Conservation (phyloP, 2,888 invertebrate species). For the Arrhopalites spinosus region DNA sequence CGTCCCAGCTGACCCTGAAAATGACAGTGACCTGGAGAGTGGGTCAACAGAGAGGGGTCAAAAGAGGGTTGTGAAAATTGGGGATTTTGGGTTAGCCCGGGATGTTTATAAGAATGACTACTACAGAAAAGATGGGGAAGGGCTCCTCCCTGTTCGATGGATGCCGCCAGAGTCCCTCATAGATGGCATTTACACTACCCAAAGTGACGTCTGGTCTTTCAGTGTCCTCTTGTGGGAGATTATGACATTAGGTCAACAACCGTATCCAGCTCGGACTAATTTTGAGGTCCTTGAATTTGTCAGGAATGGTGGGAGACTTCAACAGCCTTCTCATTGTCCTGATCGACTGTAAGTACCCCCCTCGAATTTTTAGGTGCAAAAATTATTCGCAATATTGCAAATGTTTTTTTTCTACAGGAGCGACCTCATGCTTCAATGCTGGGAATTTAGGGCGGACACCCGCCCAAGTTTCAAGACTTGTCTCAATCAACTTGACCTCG, state of each 20-base stretch:
- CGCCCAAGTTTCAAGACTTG: conserved; percentile 87
- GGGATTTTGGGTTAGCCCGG: conserved; percentile 94
- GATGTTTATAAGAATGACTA: conserved; percentile 98
- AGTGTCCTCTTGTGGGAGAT: conserved; percentile 96
- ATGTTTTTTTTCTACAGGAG: conserved; percentile 66
- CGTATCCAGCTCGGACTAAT: conserved; percentile 92
- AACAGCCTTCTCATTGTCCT: conserved; percentile 49
- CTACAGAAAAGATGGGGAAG: conserved; percentile 85
- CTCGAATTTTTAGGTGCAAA: background rate
- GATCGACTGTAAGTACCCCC: conserved; percentile 66
- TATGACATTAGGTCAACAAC: conserved; percentile 92
- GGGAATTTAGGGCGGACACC: conserved; percentile 80
- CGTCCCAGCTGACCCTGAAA: background rate
- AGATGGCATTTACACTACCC: conserved; percentile 94
- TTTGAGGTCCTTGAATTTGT: conserved; percentile 90
- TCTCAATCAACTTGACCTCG: conserved; percentile 67
- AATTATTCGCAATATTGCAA: background rate
- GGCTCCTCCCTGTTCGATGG: conserved; percentile 90
- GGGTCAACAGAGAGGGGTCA: background rate
- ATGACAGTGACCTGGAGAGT: conserved; percentile 52
- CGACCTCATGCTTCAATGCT: conserved; percentile 83
- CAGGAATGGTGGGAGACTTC: conserved; percentile 44
- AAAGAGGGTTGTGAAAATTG: conserved; percentile 85
- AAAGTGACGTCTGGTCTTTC: conserved; percentile 96
- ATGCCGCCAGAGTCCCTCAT: conserved; percentile 97